Base-by-base conservation (phyloP, 2,113 vertebrate genomes). In the Aplodontia rufa region DNA sequence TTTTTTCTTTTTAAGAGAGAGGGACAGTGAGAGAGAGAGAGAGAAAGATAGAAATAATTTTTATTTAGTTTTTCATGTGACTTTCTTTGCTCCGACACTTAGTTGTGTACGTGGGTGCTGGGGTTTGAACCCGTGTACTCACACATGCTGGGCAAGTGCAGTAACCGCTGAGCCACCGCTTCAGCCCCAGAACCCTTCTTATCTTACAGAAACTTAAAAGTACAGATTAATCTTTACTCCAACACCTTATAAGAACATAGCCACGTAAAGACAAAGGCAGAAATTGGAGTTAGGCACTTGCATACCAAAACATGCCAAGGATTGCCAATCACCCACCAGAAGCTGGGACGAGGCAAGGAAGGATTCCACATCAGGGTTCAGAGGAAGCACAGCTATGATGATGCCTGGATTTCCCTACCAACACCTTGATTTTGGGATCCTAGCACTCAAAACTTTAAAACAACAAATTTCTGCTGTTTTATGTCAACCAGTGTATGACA, bases 361-460 rank as follows among this genome's bases (percentile, higher is more conserved):
- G 2, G 20, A 5, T 37, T 49, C 20, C 3, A 32, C 9, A 5
- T 7, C 5, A 30, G 6, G 1, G 28, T 87, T 90, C 24, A 12
- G 3, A 8, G 11, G 19, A 28, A 60, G 1, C 8, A 11, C 20
- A 26, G 6, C 22, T 37, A 45, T 42, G 2, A 20, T 0, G 9
- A 62, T 2, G 22, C 13, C 20, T 90, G 84, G n/a, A 75, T 40
- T 89, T 87, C 22, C 42, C 51, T 42, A 2, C 20, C 0, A 12
- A 62, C 5, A 32, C 13, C 20, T 90, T 92, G 30, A 80, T 40
- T 89, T 87, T 74, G 6, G 37, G 79, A 14, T 58, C 58, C 11
- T 51, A 53, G 10, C 12, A 11, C 62, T n/a, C 32, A 62, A 40
- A 69, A 2, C 40, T 37, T 28, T 60, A 26, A 66, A 68, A 68